These are phyloP conservation scores for Operophtera brumata DNA, from an alignment of 2,888 invertebrate genomes.

Conservation along the genomic window DNA sequence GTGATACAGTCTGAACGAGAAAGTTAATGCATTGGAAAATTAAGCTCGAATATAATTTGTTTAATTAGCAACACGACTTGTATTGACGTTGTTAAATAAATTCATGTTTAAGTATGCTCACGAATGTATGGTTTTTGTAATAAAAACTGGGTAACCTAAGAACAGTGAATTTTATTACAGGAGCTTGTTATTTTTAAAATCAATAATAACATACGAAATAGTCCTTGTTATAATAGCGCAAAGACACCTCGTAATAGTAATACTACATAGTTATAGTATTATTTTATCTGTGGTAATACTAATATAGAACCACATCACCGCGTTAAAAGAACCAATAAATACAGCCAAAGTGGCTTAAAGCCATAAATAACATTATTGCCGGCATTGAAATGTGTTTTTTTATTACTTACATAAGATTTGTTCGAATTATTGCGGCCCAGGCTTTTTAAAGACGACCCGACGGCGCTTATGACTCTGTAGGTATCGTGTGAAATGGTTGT, in stretches of 20 bases:
- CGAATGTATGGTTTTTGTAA: too few relatives aligned
- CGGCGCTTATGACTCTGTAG: too few relatives aligned
- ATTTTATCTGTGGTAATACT: too few relatives aligned
- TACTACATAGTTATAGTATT: too few relatives aligned
- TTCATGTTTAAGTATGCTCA: too few relatives aligned
- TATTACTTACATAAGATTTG: slow-evolving; percentile 42
- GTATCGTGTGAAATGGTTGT: not conserved
- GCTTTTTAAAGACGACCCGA: slow-evolving; percentile 5
- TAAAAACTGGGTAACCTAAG: too few relatives aligned
- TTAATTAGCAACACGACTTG: too few relatives aligned
- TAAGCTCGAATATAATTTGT: not conserved
- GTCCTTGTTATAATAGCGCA: too few relatives aligned
- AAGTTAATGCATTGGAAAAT: not conserved
- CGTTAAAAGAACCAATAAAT: slow-evolving; percentile 39
- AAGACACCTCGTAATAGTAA: not conserved
- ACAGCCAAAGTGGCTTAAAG: slow-evolving; percentile 39
- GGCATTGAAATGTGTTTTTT: slow-evolving; percentile 40
- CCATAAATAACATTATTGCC: slow-evolving; percentile 46
- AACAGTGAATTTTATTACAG: too few relatives aligned
- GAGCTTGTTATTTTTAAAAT: too few relatives aligned
- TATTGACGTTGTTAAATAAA: too few relatives aligned
- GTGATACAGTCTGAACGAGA: not conserved
- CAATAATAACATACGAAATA: too few relatives aligned
- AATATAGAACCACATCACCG: slow-evolving; percentile 5
- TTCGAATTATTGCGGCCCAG: slow-evolving; percentile 28